Evolutionary conservation across 2,888 invertebrate species (phyloP).

Genomic region (Taenaris catops): DNA sequence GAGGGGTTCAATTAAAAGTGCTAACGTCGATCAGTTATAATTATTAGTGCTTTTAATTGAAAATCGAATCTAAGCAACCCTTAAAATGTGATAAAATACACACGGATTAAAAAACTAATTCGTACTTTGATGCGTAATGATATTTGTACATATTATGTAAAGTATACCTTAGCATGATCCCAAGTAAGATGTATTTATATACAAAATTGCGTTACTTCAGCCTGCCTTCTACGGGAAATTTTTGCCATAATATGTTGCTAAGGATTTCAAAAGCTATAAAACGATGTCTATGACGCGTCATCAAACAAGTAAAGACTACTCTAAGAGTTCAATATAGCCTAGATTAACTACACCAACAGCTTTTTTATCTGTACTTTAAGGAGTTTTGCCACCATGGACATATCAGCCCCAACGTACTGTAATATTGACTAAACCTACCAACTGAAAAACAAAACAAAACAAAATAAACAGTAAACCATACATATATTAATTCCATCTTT

Average conservation of each 20-base stretch:
- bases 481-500: too few species aligned
- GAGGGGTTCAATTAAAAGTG: conserved; percentile 13
- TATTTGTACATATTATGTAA: conserved; percentile 66
- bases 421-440: too few species aligned
- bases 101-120: conserved; percentile 37
- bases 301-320: too few species aligned
- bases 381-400: too few species aligned
- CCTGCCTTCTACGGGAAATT: conserved; percentile 45
- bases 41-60: conserved; percentile 34
- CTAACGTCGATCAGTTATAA: conserved; percentile 4
- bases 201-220: conserved; percentile 33
- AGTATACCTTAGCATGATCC: conserved; percentile 43
- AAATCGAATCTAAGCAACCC: conserved; percentile 35
- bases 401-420: too few species aligned
- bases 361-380: too few species aligned
- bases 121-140: conserved; percentile 36
- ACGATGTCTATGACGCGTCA: too few species aligned
- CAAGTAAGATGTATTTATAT: conserved; percentile 52
- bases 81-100: conserved; percentile 46
- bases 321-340: too few species aligned
- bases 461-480: too few species aligned
- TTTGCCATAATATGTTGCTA: background rate
- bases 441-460: too few species aligned
- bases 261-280: background rate
- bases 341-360: too few species aligned